Conservation (phyloP, 2,113 vertebrate species). For the Urocynchramus pylzowi region DNA sequence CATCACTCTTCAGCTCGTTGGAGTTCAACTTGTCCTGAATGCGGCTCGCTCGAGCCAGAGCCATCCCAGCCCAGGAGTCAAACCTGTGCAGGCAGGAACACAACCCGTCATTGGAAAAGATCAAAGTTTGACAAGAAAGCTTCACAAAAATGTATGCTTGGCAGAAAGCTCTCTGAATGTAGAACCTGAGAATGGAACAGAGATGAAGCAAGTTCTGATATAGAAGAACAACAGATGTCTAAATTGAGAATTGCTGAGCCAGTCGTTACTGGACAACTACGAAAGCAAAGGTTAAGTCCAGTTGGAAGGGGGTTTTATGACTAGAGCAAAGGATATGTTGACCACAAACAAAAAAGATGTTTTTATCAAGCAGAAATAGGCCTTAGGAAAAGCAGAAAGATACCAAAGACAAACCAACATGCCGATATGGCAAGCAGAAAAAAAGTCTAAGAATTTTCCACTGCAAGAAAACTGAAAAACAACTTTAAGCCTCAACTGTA, state of each 20-base stretch:
- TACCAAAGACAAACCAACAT: not conserved
- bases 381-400: not conserved
- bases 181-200: not conserved
- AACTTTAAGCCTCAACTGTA: not conserved
- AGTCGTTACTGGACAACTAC: not conserved
- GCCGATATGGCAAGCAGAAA: not conserved
- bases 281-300: not conserved
- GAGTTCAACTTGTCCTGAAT: constrained; percentile 98
- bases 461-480: not conserved
- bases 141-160: not conserved
- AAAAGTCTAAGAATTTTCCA: not conserved
- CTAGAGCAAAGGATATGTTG: not conserved
- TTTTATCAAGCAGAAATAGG: not conserved
- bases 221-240: not conserved
- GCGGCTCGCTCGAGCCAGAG: constrained; percentile 91
- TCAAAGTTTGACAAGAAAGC: not conserved
- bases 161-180: not conserved
- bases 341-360: not conserved
- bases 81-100: constrained; percentile 74
- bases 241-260: not conserved
- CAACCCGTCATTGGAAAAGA: not conserved
- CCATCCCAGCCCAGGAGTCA: constrained; percentile 99
- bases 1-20: constrained; percentile 94
- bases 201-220: not conserved
- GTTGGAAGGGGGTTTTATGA: not conserved